Conservation (phyloP, 2,113 vertebrate genomes). For the Gasterosteus nipponicus region DNA sequence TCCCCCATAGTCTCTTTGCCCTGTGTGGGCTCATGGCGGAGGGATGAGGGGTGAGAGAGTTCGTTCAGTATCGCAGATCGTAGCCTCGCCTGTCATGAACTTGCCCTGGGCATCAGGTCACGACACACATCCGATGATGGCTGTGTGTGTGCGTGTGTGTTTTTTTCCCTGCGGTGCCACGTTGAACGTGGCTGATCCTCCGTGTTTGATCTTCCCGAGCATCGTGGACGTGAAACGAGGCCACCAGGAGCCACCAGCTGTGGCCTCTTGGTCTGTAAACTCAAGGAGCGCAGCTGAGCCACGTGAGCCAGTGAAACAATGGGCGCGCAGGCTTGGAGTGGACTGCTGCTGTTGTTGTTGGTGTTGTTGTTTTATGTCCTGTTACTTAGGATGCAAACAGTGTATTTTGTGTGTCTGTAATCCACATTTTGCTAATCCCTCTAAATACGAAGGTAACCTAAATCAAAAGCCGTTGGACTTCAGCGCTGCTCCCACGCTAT, state of each 20-base stretch:
- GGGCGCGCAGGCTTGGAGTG: constrained; percentile 12
- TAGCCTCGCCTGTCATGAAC: constrained; percentile 3
- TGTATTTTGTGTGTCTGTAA: constrained; percentile 62
- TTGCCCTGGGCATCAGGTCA: constrained; percentile 24
- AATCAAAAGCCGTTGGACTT: constrained; percentile 70
- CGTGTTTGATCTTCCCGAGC: constrained; percentile 33
- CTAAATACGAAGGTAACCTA: constrained; percentile 79
- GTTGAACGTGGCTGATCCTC: constrained; percentile 9
- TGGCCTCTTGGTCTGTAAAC: constrained; percentile 53
- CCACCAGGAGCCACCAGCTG: constrained; percentile 54
- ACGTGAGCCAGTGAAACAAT: constrained; percentile 22
- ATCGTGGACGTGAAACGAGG: constrained; percentile 48
- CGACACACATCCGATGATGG: background rate
- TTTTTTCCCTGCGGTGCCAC: constrained; percentile 2
- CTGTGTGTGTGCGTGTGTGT: background rate
- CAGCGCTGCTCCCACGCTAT: constrained; percentile 30
- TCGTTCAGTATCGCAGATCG: background rate
- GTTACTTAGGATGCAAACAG: constrained; percentile 45
- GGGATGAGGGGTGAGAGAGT: constrained; percentile 37
- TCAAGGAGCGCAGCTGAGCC: constrained; percentile 31
- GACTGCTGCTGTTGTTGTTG: constrained; percentile 16
- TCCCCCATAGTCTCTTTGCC: constrained; percentile 46
- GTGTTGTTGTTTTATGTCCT: constrained; percentile 24
- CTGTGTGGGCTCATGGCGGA: constrained; percentile 13
- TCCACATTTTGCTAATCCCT: constrained; percentile 74